phyloP scores from a whole-genome alignment of 1,140 invertebrate species.

The Trichomalopsis sarcophagae region DNA sequence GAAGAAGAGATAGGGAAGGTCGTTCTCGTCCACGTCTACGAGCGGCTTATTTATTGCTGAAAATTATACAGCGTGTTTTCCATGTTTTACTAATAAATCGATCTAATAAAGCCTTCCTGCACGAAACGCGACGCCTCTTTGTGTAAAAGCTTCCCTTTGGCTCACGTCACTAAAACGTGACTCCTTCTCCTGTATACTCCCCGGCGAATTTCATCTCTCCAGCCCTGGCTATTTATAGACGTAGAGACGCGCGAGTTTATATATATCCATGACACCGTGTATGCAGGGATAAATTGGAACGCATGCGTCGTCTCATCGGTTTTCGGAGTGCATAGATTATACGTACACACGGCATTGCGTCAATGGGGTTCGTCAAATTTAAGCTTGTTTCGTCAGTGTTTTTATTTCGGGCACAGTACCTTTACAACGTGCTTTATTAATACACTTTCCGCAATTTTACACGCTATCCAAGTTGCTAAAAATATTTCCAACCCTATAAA shows the following conservation, averaged over 20 bases:
- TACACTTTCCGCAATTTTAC: no score
- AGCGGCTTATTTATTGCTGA: conserved; percentile 7
- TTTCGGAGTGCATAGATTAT: background rate
- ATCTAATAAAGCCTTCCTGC: conserved; percentile 26
- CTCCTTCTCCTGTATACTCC: background rate
- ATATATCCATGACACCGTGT: background rate
- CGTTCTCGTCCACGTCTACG: background rate
- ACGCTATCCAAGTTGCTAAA: background rate
- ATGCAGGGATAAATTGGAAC: background rate
- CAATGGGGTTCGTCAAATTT: background rate
- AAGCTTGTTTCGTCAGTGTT: background rate
- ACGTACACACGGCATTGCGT: background rate
- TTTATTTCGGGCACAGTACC: background rate
- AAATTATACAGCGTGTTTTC: conserved; percentile 19
- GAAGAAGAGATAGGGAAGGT: background rate
- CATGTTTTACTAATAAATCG: conserved; percentile 46
- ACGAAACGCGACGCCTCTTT: background rate
- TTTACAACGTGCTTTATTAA: no score
- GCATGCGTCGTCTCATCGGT: background rate
- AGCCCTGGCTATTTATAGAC: background rate
- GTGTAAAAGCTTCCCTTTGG: background rate
- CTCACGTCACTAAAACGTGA: conserved; percentile 1
- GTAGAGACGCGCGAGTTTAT: no score
- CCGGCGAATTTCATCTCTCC: background rate
- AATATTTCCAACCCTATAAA: background rate